Conservation (phyloP, 2,113 vertebrate genomes). For the Malurus alboscapulatus region DNA sequence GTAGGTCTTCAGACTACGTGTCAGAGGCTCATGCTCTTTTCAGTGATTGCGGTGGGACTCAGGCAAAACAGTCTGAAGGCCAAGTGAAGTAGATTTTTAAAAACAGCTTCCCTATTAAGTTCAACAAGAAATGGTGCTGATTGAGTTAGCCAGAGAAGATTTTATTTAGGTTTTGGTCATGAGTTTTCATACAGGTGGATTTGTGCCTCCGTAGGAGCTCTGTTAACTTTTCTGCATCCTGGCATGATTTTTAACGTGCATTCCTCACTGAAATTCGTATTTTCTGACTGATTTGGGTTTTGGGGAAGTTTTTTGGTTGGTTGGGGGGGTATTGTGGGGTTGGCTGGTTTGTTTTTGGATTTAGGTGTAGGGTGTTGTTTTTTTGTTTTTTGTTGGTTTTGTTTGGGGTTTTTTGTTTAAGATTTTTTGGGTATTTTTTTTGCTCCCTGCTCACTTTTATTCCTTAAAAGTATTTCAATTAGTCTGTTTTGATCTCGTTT, state of each 20-base stretch:
- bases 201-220: neutral
- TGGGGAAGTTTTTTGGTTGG: neutral
- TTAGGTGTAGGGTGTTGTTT: neutral
- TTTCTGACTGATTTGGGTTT: neutral
- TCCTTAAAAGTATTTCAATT: neutral
- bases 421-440: neutral
- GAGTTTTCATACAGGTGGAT: neutral
- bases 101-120: neutral
- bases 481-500: neutral
- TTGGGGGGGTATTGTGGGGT: neutral
- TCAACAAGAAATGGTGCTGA: neutral
- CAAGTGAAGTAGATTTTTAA: neutral
- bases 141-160: neutral
- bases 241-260: neutral
- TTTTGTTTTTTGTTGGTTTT: neutral
- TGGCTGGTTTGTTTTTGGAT: neutral
- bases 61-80: neutral
- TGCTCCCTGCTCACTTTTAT: neutral
- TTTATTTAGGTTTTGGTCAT: neutral
- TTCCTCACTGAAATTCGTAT: neutral
- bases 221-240: neutral
- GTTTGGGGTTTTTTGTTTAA: neutral
- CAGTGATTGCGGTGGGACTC: neutral
- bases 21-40: rapidly evolving
- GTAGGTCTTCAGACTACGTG: neutral